Evolutionary conservation across 2,113 vertebrate genomes (phyloP).

Genomic region (Xiphophorus hellerii): DNA sequence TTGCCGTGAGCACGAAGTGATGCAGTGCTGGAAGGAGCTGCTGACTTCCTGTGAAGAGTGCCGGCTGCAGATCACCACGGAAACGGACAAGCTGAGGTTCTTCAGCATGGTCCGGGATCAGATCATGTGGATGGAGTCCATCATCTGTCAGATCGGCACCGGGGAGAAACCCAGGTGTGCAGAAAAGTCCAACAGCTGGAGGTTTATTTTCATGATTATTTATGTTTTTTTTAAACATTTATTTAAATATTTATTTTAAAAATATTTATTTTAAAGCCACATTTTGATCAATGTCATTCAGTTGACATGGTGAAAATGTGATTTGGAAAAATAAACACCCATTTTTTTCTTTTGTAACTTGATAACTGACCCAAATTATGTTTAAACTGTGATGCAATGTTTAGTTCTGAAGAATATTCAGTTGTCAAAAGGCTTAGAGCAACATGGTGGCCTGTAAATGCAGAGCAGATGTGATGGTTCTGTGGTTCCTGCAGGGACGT

Average conservation of each 20-base stretch:
- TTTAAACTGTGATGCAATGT: too few species aligned
- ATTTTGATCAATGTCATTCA: too few species aligned
- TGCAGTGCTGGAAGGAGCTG: slow-evolving; percentile 92
- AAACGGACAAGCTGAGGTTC: slow-evolving; percentile 91
- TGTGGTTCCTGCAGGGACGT: slow-evolving; percentile 84
- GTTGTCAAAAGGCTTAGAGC: too few species aligned
- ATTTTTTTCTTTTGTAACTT: too few species aligned
- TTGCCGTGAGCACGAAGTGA: slow-evolving; percentile 88
- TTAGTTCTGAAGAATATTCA: too few species aligned
- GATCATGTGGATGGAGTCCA: slow-evolving; percentile 92
- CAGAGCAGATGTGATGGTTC: neutral
- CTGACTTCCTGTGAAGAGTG: slow-evolving; percentile 90
- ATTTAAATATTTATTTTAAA: too few species aligned
- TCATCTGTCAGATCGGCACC: slow-evolving; percentile 89
- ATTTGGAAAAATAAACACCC: too few species aligned
- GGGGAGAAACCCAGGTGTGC: slow-evolving; percentile 91
- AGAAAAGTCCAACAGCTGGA: neutral
- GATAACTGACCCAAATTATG: too few species aligned
- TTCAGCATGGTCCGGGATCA: slow-evolving; percentile 87
- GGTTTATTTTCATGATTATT: neutral
- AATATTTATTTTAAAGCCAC: too few species aligned
- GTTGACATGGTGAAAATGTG: too few species aligned
- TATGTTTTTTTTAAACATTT: neutral
- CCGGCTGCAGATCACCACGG: slow-evolving; percentile 89
- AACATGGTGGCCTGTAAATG: neutral